A percentile compares a stretch with the other conserved stretches of the same genome.
These are phyloP conservation scores for Aricia agestis DNA, from an alignment of 1,140 invertebrate species.

Conservation along the genomic window DNA sequence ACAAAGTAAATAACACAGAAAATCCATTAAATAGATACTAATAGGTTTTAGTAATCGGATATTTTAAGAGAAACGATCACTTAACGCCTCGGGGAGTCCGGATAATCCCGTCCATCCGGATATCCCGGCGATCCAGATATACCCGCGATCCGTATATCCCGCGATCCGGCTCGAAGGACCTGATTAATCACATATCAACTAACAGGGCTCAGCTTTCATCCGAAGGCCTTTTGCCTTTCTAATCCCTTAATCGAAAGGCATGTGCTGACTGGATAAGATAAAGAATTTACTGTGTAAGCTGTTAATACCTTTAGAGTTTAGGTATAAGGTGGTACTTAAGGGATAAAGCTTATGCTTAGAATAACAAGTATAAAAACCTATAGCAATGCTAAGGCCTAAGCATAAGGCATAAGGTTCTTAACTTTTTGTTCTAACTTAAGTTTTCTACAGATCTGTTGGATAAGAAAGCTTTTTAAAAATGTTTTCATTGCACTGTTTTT, in stretches of 20 bases:
- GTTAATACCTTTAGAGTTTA: background rate
- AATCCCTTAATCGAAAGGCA: slow-evolving; percentile 20
- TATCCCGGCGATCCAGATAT: background rate
- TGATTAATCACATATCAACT: slow-evolving; percentile 56
- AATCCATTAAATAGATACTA: background rate
- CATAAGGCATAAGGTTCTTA: too few species aligned
- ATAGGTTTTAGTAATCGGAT: slow-evolving; percentile 5
- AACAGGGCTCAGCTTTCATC: slow-evolving; percentile 36
- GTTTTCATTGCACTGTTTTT: background rate
- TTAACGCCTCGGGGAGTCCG: slow-evolving; percentile 25
- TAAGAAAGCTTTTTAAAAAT: too few species aligned
- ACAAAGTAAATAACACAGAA: background rate
- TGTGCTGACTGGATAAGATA: slow-evolving; percentile 6
- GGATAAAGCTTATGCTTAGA: background rate
- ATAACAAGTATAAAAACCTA: too few species aligned
- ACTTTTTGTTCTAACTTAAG: too few species aligned
- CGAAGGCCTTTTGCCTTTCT: background rate
- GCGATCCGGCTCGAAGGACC: slow-evolving; percentile 24
- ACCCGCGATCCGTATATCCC: slow-evolving; percentile 18
- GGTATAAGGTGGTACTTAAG: background rate
- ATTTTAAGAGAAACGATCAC: slow-evolving; percentile 16
- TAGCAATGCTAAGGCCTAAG: too few species aligned
- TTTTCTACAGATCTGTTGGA: too few species aligned
- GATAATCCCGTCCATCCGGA: slow-evolving; percentile 28
- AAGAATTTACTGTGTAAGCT: background rate